These are phyloP conservation scores for Callipepla squamata DNA, from an alignment of 2,113 vertebrate species.

Conservation along the genomic window DNA sequence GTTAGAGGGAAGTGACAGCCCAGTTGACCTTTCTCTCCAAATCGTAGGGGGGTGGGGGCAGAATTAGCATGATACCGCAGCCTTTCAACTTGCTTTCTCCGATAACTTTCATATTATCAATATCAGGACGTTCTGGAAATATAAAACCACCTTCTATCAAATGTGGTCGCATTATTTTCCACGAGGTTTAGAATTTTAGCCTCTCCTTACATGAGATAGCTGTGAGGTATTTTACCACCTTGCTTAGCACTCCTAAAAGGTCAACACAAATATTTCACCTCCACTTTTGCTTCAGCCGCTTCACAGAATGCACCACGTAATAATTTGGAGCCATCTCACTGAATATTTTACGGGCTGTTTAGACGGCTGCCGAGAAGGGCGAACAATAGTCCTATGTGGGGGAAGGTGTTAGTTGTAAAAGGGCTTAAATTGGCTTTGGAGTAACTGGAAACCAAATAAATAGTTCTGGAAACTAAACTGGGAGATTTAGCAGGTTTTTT, in stretches of 20 bases:
- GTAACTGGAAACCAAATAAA: constrained; percentile 69
- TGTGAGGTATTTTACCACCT: constrained; percentile 34
- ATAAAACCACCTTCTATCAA: constrained; percentile 45
- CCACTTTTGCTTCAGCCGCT: constrained; percentile 11
- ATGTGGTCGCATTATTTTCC: not conserved
- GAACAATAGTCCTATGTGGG: constrained; percentile 53
- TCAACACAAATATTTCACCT: constrained; percentile 48
- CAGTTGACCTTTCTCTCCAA: constrained; percentile 79
- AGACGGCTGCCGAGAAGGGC: not conserved
- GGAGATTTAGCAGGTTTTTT: constrained; percentile 37
- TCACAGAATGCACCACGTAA: constrained; percentile 30
- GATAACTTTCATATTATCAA: constrained; percentile 52
- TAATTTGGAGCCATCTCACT: constrained; percentile 33
- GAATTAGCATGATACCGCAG: constrained; percentile 65
- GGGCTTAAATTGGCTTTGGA: constrained; percentile 63
- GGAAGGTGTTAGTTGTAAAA: constrained; percentile 68
- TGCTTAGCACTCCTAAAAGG: constrained; percentile 33
- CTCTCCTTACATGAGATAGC: not conserved
- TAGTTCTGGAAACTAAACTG: constrained; percentile 36
- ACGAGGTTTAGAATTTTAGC: constrained; percentile 31
- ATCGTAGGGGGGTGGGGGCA: constrained; percentile 28
- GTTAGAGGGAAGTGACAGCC: constrained; percentile 77
- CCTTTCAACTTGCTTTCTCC: constrained; percentile 58
- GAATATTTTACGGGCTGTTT: constrained; percentile 56
- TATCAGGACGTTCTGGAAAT: constrained; percentile 45